Evolutionary conservation across 2,113 vertebrate genomes (phyloP), one percentile per base, ranked within the genome.

Genomic region (Oxyura jamaicensis): DNA sequence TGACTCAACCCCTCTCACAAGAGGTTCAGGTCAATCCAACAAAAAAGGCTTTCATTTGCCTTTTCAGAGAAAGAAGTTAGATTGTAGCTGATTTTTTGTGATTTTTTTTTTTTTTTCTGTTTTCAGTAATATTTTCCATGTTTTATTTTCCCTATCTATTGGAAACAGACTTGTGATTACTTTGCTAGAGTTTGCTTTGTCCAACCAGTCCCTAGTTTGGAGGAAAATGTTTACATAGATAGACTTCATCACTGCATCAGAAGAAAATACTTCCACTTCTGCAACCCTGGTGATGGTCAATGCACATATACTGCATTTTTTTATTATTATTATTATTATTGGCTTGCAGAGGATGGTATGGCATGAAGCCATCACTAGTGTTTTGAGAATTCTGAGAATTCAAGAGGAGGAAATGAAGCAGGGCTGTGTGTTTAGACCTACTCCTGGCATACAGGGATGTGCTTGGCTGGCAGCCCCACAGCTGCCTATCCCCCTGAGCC

Each of bases 121-220:
- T 60, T 73, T 58, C 46, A 11, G 25, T 59, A 80, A 74, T 83
- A 25, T 75, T 83, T 81, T 36, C 31, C 1, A 0, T 41, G 52
- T 86, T 93, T 83, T 77, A 55, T 74, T 92, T 95, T 79, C n/a
- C 31, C 35, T 72, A 26, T 79, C 25, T 92, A 22, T 52, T 87
- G 58, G 58, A 78, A 84, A 13, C 44, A 93, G 53, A 11, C 25
- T 73, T 3, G 2, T 86, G 29, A 78, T 91, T 80, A 56, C 7
- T 77, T 80, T 75, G n/a, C 20, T 19, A 69, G n/a, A 63, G 36
- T 46, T 83, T 88, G 3, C 78, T 93, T 91, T 25, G 81, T 75
- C 19, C 23, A 78, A 77, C 6, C 42, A 68, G 16, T 23, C 19
- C 4, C 8, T 31, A 25, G 44, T 84, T 88, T 58, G 55, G 31